Conservation (phyloP, 2,888 invertebrate genomes). For the Zonitis immaculata region DNA sequence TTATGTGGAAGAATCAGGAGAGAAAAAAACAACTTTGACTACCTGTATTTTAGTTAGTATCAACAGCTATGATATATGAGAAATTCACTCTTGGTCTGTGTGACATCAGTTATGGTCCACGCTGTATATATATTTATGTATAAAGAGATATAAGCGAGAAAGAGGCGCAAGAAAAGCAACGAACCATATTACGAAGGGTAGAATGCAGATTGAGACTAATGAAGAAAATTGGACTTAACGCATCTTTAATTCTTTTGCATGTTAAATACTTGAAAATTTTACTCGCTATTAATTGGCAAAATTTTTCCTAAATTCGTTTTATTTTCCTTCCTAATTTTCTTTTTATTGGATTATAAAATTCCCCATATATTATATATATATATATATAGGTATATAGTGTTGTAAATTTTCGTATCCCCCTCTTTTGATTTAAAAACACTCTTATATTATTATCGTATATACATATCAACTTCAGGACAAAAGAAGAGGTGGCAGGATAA, state of each 20-base stretch:
- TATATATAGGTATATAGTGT: constrained; percentile 6
- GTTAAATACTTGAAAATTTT: constrained; percentile 13
- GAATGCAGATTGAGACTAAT: constrained; percentile 48
- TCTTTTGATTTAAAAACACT: too few species aligned
- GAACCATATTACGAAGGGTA: constrained; percentile 23
- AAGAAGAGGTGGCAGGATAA: constrained; percentile 44
- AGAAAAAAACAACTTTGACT: too few species aligned
- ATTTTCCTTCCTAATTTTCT: too few species aligned
- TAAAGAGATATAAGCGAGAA: constrained; percentile 19
- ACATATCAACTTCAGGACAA: constrained; percentile 38
- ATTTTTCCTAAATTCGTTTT: too few species aligned
- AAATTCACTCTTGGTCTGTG: too few species aligned
- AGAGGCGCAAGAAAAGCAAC: constrained; percentile 11
- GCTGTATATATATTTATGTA: too few species aligned
- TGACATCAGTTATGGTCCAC: too few species aligned
- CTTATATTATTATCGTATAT: constrained; percentile 29
- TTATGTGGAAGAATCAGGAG: too few species aligned
- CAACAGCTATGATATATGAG: too few species aligned
- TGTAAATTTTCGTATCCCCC: constrained; percentile 21
- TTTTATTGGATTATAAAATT: too few species aligned
- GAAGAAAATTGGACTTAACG: constrained; percentile 48
- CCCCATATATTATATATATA: too few species aligned
- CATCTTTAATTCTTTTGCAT: constrained; percentile 45
- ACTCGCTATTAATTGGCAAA: background rate
- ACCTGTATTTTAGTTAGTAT: too few species aligned